Percentiles rank a stretch among this genome's conserved stretches.
phyloP scores from a whole-genome alignment of 2,113 vertebrate genomes.

The Eudyptes chrysolophus region DNA sequence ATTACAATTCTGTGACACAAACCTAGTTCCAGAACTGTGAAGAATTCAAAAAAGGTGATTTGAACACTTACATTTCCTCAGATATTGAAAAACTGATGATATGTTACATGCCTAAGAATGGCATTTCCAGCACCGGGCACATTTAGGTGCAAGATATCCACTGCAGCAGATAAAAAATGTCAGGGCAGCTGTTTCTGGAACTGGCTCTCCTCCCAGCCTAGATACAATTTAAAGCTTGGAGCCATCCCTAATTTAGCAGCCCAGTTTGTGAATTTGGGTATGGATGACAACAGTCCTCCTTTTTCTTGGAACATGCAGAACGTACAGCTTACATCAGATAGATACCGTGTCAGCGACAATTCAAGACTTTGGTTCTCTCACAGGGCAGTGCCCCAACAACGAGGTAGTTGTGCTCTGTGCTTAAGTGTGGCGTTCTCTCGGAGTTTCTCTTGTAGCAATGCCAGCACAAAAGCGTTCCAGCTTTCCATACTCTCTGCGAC shows the following conservation, averaged over 20 bases:
- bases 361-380: neutral
- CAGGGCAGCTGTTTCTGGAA: neutral
- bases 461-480: neutral
- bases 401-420: neutral
- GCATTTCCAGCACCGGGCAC: neutral
- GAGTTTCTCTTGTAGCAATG: neutral
- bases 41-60: neutral
- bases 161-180: neutral
- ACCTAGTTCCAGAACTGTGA: neutral
- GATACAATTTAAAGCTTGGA: neutral
- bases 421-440: too few species aligned
- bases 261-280: neutral
- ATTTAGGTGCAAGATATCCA: neutral
- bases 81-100: neutral
- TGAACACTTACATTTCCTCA: neutral
- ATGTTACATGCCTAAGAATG: neutral
- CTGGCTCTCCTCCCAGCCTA: neutral
- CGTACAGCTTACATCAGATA: rapidly evolving
- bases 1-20: neutral
- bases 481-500: neutral
- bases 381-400: neutral
- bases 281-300: neutral
- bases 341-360: rapidly evolving
- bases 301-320: neutral
- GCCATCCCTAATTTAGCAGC: neutral